These are phyloP conservation scores for Gulo gulo DNA, from an alignment of 2,113 vertebrate species.

Conservation along the genomic window DNA sequence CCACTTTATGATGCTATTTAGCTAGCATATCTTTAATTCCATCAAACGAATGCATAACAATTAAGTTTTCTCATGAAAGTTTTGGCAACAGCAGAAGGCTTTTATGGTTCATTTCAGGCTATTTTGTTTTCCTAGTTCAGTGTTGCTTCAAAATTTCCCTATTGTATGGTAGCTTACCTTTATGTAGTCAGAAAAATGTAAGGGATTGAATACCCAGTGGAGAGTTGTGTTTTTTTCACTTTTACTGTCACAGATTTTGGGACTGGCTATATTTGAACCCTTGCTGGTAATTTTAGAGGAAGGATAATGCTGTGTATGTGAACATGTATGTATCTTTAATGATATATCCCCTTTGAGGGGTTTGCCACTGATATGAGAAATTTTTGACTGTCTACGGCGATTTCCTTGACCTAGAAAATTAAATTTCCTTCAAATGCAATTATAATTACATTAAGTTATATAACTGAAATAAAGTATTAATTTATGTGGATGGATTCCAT, in stretches of 20 bases:
- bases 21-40: background rate
- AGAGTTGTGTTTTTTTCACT: background rate
- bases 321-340: background rate
- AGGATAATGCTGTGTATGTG: background rate
- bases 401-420: slow-evolving; percentile 37
- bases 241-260: background rate
- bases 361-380: background rate
- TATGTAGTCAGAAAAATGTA: background rate
- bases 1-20: background rate
- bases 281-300: background rate
- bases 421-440: slow-evolving; percentile 17
- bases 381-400: background rate
- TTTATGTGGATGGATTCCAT: background rate
- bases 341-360: background rate
- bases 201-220: background rate
- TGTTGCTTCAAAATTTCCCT: background rate
- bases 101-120: background rate
- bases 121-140: background rate
- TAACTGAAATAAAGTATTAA: slow-evolving; percentile 37
- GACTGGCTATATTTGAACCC: background rate
- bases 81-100: background rate
- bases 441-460: background rate
- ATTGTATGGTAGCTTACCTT: background rate
- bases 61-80: background rate
- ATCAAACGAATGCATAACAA: background rate